These are phyloP conservation scores for Poecilus cupreus DNA, from an alignment of 2,888 invertebrate species.

Conservation along the genomic window DNA sequence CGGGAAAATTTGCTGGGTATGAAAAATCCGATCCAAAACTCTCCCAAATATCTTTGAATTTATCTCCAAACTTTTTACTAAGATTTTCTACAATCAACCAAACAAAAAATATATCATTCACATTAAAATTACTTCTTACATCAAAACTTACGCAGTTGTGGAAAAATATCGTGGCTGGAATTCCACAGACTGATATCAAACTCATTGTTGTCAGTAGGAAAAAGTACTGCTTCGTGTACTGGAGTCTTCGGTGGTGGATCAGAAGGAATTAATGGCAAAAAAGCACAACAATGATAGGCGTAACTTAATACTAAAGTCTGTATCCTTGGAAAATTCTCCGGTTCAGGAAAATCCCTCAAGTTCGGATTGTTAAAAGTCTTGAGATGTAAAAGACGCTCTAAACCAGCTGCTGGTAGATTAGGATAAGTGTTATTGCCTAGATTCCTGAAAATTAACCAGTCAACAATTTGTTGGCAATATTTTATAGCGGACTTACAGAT, in stretches of 20 bases:
- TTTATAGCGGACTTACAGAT: constrained; percentile 82
- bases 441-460: constrained; percentile 78
- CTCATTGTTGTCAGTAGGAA: constrained; percentile 81
- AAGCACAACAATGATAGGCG: constrained; percentile 97
- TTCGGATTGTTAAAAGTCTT: constrained; percentile 95
- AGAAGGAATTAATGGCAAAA: constrained; percentile 80
- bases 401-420: constrained; percentile 86
- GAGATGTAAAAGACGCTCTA: constrained; percentile 86
- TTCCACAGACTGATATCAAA: constrained; percentile 88
- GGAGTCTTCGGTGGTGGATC: constrained; percentile 73
- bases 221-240: constrained; percentile 80
- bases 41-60: constrained; percentile 83
- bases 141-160: constrained; percentile 82
- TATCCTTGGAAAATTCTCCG: constrained; percentile 90
- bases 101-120: background rate
- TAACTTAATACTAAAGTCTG: constrained; percentile 91
- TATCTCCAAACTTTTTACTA: constrained; percentile 82
- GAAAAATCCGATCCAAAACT: constrained; percentile 81
- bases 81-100: constrained; percentile 78
- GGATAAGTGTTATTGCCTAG: constrained; percentile 93
- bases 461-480: background rate
- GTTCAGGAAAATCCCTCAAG: constrained; percentile 89
- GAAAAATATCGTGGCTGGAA: constrained; percentile 87
- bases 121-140: background rate
- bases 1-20: constrained; percentile 81